phyloP scores from a whole-genome alignment of 2,797 vertebrate genomes.

The Squalus acanthias region DNA sequence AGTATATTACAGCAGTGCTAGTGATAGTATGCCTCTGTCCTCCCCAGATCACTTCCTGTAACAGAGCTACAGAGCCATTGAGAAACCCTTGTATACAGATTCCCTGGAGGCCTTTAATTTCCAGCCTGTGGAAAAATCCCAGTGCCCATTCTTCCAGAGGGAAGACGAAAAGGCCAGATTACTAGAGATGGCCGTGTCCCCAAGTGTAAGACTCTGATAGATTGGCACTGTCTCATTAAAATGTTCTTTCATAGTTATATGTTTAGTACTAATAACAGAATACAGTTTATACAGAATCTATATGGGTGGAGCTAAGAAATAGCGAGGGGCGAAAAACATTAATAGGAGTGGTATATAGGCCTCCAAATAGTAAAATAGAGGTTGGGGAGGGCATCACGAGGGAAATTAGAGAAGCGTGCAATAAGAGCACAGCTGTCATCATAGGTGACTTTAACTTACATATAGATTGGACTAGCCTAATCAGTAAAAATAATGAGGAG shows the following conservation, averaged over 20 bases:
- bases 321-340: no score
- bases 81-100: background rate
- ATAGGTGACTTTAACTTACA: no score
- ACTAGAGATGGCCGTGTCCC: background rate
- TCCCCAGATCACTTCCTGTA: background rate
- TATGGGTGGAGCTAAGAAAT: no score
- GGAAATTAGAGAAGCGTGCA: no score
- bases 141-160: background rate
- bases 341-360: no score
- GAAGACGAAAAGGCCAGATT: background rate
- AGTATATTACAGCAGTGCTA: background rate
- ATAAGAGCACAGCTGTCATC: no score
- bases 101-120: background rate
- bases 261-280: background rate
- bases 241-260: background rate
- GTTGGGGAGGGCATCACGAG: no score
- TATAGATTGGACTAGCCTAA: no score
- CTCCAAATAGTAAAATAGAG: no score
- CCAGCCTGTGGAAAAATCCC: background rate
- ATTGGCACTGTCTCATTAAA: background rate
- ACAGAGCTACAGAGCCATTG: background rate
- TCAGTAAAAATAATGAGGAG: no score
- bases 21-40: background rate
- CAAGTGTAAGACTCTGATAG: background rate
- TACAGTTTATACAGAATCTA: no score